These are phyloP conservation scores for Drosophila falleni DNA, from an alignment of 2,888 invertebrate species.

Conservation along the genomic window DNA sequence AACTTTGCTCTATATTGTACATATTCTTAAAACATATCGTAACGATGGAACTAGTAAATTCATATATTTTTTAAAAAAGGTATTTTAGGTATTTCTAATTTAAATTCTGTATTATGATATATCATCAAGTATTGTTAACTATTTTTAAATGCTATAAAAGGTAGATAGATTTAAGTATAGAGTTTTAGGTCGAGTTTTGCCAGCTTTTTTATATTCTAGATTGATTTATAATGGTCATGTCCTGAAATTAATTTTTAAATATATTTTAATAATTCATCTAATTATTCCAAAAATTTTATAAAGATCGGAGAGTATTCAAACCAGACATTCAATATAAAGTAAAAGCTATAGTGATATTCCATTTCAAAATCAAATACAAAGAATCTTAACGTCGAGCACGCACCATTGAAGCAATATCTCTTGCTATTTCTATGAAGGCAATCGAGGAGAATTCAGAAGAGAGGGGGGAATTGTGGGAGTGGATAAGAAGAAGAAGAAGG, in stretches of 20 bases:
- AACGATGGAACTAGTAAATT: no score
- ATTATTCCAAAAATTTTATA: background rate
- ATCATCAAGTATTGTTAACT: no score
- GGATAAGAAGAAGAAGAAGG: background rate
- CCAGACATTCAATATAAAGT: background rate
- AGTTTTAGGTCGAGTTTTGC: background rate
- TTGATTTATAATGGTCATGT: background rate
- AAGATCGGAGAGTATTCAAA: background rate
- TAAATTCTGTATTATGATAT: no score
- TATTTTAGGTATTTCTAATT: no score
- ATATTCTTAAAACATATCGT: background rate
- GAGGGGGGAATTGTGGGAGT: background rate
- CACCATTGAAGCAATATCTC: background rate
- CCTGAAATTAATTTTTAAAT: background rate
- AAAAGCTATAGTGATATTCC: background rate
- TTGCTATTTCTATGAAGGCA: slow-evolving; percentile 12
- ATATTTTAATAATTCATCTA: background rate
- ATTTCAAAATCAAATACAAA: background rate
- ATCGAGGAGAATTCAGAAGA: background rate
- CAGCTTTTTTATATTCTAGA: background rate
- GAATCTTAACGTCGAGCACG: background rate
- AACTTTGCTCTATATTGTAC: no score
- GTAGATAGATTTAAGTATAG: no score
- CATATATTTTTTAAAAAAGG: no score
- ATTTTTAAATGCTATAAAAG: no score